Evolutionary conservation across 2,113 vertebrate genomes (phyloP).

Genomic region (Sinocyclocheilus grahami): DNA sequence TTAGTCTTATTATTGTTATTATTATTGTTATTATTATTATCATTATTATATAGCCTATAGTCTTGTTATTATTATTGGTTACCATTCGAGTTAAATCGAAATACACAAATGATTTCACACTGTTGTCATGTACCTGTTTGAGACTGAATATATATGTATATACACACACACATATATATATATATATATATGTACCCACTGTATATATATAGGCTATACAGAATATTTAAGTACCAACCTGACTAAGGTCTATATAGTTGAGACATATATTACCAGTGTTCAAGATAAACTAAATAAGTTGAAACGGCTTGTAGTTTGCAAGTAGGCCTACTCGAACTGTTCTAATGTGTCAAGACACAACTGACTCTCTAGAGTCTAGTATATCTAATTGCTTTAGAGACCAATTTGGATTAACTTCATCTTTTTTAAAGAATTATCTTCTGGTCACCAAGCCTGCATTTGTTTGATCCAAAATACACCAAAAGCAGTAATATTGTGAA

Average conservation of each 20-base stretch:
- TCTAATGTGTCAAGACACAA: neutral
- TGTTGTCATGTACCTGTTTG: neutral
- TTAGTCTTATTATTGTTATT: too few species aligned
- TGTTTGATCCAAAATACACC: too few species aligned
- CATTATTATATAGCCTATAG: too few species aligned
- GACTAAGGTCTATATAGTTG: neutral
- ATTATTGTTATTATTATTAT: too few species aligned
- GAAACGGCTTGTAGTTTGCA: neutral
- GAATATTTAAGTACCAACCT: neutral
- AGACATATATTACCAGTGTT: neutral
- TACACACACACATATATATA: too few species aligned
- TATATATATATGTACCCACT: too few species aligned
- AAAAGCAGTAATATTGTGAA: too few species aligned
- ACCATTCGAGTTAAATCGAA: neutral
- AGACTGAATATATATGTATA: neutral
- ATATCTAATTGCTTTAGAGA: neutral
- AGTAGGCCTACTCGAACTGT: neutral
- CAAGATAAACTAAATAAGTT: neutral
- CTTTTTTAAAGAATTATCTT: too few species aligned
- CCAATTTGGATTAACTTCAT: neutral
- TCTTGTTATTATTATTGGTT: too few species aligned
- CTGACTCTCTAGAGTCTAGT: neutral
- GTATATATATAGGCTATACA: neutral
- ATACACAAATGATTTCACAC: neutral
- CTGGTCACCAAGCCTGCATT: too few species aligned